Evolutionary conservation across 2,113 vertebrate species (phyloP), one percentile per base, ranked within the genome.

Genomic region (Tragelaphus buxtoni): DNA sequence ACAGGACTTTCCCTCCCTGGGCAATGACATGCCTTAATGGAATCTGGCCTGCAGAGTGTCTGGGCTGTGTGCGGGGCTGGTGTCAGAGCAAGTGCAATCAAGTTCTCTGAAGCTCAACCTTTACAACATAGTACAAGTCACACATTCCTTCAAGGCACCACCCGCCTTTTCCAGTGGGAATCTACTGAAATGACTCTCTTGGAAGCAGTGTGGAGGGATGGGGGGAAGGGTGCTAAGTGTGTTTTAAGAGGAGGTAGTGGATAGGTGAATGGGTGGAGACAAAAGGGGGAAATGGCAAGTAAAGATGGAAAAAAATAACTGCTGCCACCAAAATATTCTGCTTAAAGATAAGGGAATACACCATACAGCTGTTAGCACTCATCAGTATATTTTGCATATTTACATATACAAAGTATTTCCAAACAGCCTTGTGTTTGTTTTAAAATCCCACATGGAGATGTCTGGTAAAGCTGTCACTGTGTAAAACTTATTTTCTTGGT

Each of bases 311-410:
- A 98, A 77, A 97, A 96, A 98, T 83, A 95, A 95, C 49, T 55
- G 95, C 96, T 98, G 91, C 93, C 97, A 97, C 95, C 96, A 97
- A 98, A 98, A 98, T 92, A 76, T 91, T 98, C 72, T 81, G 97
- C 97, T 98, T 80, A 63, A 96, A 92, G 97, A 96, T 94, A 88
- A 97, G 84, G 1, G 56, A 98, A 97, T 96, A 98, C 97, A 98
- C 84, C 56, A 98, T 96, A 91, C 98, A 99, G 98, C 98, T 99
- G 98, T 98, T 97, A 97, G 97, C 86, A 96, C 98, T 98, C 97
- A 98, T 98, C 98, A 97, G 96, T 98, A 98, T 99, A 97, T 98
- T 99, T 98, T 97, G 98, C 98, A 98, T 98, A 98, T 98, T 99
- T 99, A 98, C 98, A 98, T 98, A 98, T 92, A 98, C 97, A 98